These are phyloP conservation scores for Brevimyrus niger DNA, from an alignment of 2,113 vertebrate species.

Conservation along the genomic window DNA sequence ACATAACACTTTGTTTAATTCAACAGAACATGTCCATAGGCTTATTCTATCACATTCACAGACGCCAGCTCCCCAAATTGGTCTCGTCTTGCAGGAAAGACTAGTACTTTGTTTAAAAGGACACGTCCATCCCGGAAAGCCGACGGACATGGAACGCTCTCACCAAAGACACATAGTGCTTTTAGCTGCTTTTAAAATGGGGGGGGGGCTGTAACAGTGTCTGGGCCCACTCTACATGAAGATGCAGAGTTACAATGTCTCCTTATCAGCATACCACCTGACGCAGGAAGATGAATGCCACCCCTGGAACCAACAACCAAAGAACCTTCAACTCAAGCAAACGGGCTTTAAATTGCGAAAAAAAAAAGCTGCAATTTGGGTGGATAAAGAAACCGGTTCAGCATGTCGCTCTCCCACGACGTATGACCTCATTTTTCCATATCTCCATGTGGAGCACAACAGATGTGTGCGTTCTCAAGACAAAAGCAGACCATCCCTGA, in stretches of 20 bases:
- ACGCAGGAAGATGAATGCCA: not conserved
- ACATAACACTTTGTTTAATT: not conserved
- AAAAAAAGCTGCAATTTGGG: not conserved
- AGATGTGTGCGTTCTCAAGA: slow-evolving; percentile 30
- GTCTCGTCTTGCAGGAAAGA: not conserved
- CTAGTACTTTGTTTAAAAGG: slow-evolving; percentile 1
- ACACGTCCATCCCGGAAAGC: not conserved
- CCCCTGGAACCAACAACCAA: not conserved
- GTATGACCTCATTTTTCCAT: slow-evolving; percentile 42
- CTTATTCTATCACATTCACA: not conserved
- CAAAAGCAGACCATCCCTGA: not conserved
- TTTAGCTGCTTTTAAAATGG: not conserved
- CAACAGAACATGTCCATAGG: not conserved
- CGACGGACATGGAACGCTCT: not conserved
- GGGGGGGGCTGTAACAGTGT: not conserved
- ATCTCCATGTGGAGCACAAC: slow-evolving; percentile 31
- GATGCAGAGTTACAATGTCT: not conserved
- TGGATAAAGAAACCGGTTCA: not conserved
- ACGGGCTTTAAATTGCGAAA: not conserved
- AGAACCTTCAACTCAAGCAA: not conserved
- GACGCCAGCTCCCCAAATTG: not conserved
- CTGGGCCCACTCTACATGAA: not conserved
- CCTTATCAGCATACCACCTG: not conserved
- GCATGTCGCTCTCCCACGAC: slow-evolving; percentile 36
- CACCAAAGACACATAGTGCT: not conserved